Evolutionary conservation across 1,140 invertebrate genomes (phyloP), one percentile per base, ranked within the genome.

Genomic region (Bombus difficillimus): DNA sequence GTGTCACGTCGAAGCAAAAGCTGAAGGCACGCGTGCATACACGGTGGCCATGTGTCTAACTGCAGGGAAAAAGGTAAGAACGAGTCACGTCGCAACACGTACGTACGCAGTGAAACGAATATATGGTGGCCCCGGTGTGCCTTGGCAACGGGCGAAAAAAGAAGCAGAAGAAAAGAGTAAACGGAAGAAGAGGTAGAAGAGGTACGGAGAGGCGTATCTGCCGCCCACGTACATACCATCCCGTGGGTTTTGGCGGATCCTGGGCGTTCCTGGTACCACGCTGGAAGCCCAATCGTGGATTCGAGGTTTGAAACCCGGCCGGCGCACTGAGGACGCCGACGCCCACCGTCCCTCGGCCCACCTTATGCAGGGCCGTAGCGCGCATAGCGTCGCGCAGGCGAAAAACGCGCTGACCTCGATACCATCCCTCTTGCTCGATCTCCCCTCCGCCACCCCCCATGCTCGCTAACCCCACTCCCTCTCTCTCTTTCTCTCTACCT

Each of bases 321-420:
- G 94, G 94, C 94, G 93, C 94, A 94, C 92, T 92, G 89, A 92
- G 89, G 87, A 94, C 93, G 93, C 93, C 91, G 93, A 94, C 94
- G 94, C 94, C 93, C 94, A 93, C 93, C 89, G 89, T 92, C 89
- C 90, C 83, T 81, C 89, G 83, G 90, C 86, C 90, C 92, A 89
- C 91, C 91, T 91, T 92, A 83, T 91, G 87, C 86, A 90, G 89
- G 86, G 88, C 88, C 90, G 87, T 85, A 92, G 92, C 93, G 95
- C 94, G 94, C 92, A 92, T 89, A 86, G 85, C 90, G 83, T 85
- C 93, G 94, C 94, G 94, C 94, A 95, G 93, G 93, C 93, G 94
- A 95, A 94, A 95, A 95, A 95, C 93, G 92, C 92, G 90, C 94
- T 94, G 94, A 95, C 94, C 94, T 94, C 94, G 92, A 95, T 94